phyloP scores from a whole-genome alignment of 2,888 invertebrate genomes.

The Ennomos erosarius region DNA sequence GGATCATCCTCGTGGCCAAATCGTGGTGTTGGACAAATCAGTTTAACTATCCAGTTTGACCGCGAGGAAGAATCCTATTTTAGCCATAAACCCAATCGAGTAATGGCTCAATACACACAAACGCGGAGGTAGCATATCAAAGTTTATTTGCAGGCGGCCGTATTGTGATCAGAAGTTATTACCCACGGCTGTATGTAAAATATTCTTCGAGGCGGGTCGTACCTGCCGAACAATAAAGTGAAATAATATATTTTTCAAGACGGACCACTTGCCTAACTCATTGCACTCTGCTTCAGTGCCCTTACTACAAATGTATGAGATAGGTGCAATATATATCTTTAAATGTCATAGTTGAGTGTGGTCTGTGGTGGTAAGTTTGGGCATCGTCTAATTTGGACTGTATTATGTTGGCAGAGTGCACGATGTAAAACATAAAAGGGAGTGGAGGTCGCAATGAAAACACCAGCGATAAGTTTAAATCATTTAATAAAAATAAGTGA shows the following conservation, averaged over 20 bases:
- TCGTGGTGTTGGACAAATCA: no score
- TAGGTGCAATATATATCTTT: conserved; percentile 17
- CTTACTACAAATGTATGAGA: conserved; percentile 39
- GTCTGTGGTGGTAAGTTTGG: no score
- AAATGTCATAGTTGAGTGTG: conserved; percentile 10
- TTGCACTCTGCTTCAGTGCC: conserved; percentile 49
- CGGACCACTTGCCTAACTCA: conserved; percentile 50
- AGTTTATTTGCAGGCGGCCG: conserved; percentile 42
- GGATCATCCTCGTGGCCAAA: no score
- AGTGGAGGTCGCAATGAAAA: conserved; percentile 28
- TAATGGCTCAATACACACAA: conserved; percentile 18
- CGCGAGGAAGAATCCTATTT: no score
- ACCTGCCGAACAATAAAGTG: conserved; percentile 58
- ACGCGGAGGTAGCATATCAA: conserved; percentile 18
- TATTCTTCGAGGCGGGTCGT: conserved; percentile 49
- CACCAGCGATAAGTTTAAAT: conserved; percentile 62
- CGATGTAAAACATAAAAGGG: conserved; percentile 4
- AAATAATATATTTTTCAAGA: conserved; percentile 66
- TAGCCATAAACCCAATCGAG: conserved; percentile 13
- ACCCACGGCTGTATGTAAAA: conserved; percentile 46
- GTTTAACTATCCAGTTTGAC: no score
- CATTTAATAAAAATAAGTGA: conserved; percentile 84
- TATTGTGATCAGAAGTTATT: conserved; percentile 59
- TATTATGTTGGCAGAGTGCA: no score
- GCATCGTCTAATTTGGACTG: conserved; percentile 7